These are phyloP conservation scores for Prosapia bicincta DNA, from an alignment of 2,888 invertebrate genomes.

Conservation along the genomic window DNA sequence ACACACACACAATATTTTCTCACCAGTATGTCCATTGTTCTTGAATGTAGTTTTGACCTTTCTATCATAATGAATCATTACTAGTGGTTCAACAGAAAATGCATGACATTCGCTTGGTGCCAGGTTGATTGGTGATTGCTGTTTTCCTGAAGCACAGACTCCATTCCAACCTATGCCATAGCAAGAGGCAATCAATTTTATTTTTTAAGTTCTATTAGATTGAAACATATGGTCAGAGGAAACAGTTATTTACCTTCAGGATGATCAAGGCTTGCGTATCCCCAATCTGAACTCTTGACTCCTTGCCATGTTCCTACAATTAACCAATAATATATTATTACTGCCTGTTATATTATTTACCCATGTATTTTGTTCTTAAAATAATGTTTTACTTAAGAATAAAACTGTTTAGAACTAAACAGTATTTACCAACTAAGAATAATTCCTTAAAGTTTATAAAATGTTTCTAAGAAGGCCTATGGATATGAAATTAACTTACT, in stretches of 20 bases:
- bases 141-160: slow-evolving; percentile 56
- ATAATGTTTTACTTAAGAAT: too few species aligned
- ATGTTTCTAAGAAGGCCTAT: too few species aligned
- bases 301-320: background rate
- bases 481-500: too few species aligned
- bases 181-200: background rate
- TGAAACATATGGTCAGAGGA: background rate
- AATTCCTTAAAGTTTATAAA: too few species aligned
- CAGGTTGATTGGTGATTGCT: slow-evolving; percentile 78
- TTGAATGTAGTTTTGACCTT: slow-evolving; percentile 51
- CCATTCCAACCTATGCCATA: slow-evolving; percentile 54
- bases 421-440: too few species aligned
- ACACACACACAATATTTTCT: slow-evolving; percentile 37
- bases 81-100: slow-evolving; percentile 47
- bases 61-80: slow-evolving; percentile 53
- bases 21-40: slow-evolving; percentile 71
- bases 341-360: too few species aligned
- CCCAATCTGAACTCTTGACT: background rate
- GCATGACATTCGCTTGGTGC: slow-evolving; percentile 53
- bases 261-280: background rate
- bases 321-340: too few species aligned
- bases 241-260: background rate
- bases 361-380: too few species aligned
- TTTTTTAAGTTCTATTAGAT: too few species aligned
- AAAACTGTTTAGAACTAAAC: too few species aligned